A percentile compares a stretch with the other conserved stretches of the same genome.
Conservation (phyloP, 2,113 vertebrate species). For the cat (Felis catus) region F.catus_Fca126_mat1.0 CM031420.1:99185001-99185500, state of each 20-base stretch:
- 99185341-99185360: background rate
- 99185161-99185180: too few species aligned
- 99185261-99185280: too few species aligned
- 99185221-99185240: too few species aligned
- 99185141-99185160: too few species aligned
- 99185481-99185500: background rate
- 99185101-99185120: fast-evolving
- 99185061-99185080: background rate
- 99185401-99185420: background rate
- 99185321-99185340: too few species aligned
- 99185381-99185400: background rate
- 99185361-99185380: fast-evolving
- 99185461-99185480: background rate
- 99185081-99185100: background rate
- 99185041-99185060: background rate
- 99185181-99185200: too few species aligned
- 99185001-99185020: background rate
- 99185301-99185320: too few species aligned
- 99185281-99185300: too few species aligned
- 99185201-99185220: too few species aligned
- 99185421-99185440: background rate
- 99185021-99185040: background rate
- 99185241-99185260: too few species aligned
- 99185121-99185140: background rate
- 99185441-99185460: background rate